Evolutionary conservation across 2,888 invertebrate species (phyloP), one percentile per base, ranked within the genome.

Genomic region (Erebia palarica): DNA sequence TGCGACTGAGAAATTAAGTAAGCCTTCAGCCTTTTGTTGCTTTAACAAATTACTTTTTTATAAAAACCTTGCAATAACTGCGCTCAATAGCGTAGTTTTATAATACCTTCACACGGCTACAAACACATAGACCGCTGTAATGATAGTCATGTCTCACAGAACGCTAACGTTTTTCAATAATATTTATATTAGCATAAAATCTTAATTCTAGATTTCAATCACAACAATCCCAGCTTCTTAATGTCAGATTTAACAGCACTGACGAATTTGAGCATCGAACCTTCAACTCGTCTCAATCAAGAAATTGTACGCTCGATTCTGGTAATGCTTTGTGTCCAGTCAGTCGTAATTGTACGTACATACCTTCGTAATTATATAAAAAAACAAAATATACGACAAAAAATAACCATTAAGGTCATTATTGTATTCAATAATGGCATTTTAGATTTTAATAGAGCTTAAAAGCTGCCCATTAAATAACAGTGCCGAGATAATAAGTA

Each of bases 1-100:
- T 91, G 91, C 84, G 89, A 88, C 86, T 91, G 86, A 86, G 88
- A 91, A 88, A 89, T 91, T 87, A 88, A 88, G 86, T 86, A 88
- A 90, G 85, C 86, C 86, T 88, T 86, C 86, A 87, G 87, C 86
- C 87, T 90, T 91, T 91, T 90, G 90, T 91, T 88, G 80, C 83
- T 84, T 81, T 83, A 86, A 86, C 85, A 82, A 86, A 88, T 89
- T 84, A 86, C 81, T 87, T 86, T 36, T 86, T 86, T 85, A 83
- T 80, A 84, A 85, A 84, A 90, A 89, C 91, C 91, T 92, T 91
- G 92, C 82, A 81, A 84, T 84, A 82, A 82, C 86, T 80, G 81
- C 80, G 84, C 82, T 88, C 86, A 89, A 88, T 86, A 87, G 84
- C 81, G 81, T 81, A 79, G 82, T 84, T 82, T 82, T 83, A 86